phyloP scores from a whole-genome alignment of 2,888 invertebrate genomes.

The Drosophila monieri region DNA sequence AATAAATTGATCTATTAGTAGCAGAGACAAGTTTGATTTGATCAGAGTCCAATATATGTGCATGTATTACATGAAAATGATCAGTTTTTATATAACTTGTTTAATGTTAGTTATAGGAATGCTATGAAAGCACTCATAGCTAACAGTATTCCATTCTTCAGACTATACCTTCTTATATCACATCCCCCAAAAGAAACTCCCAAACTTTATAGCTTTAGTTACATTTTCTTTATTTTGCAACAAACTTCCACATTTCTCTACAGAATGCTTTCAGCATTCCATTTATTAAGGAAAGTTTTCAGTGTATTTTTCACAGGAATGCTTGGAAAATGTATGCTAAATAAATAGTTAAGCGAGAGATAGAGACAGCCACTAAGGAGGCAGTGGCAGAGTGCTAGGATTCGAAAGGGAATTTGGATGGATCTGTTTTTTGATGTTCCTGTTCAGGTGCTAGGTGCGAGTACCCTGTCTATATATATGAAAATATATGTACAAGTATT shows the following conservation, averaged over 20 bases:
- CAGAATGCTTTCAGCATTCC: conserved; percentile 12
- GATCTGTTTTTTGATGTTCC: conserved; percentile 26
- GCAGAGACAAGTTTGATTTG: conserved; percentile 7
- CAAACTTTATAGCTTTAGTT: neutral
- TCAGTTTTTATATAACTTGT: neutral
- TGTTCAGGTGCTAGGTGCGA: conserved; percentile 56
- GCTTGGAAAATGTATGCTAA: conserved; percentile 40
- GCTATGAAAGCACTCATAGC: no score
- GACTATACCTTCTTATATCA: no score
- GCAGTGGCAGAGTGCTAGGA: conserved; percentile 16
- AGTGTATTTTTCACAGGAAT: conserved; percentile 32
- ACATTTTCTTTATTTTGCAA: conserved; percentile 44
- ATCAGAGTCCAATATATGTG: conserved; percentile 15
- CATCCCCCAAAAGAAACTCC: neutral
- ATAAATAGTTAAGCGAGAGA: conserved; percentile 36
- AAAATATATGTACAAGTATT: conserved; percentile 54
- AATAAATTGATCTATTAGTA: conserved; percentile 23
- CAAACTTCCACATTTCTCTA: conserved; percentile 14
- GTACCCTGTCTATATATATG: conserved; percentile 67
- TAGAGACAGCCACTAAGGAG: neutral
- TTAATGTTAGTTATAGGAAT: neutral
- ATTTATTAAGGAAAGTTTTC: conserved; percentile 39
- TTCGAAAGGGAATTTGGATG: conserved; percentile 54
- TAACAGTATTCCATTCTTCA: no score
- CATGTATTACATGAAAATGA: neutral